A percentile compares a stretch with the other conserved stretches of the same genome.
Conservation (phyloP, 2,888 invertebrate species). For the Temnothorax unifasciatus region DNA sequence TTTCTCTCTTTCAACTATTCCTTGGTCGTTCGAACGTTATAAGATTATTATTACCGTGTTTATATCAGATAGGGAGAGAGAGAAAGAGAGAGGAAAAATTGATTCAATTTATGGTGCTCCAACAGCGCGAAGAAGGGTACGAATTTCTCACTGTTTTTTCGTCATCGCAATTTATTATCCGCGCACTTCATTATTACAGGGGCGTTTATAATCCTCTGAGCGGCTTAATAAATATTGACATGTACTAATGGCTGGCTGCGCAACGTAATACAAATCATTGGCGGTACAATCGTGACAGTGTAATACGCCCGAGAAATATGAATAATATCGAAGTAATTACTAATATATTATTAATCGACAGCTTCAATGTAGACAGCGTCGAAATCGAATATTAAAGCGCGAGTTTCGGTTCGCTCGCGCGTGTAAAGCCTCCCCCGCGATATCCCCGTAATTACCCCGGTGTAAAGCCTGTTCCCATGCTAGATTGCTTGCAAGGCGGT, state of each 20-base stretch:
- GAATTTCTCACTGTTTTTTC: slow-evolving; percentile 14
- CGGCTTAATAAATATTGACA: slow-evolving; percentile 73
- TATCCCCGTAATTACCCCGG: background rate
- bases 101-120: slow-evolving; percentile 9
- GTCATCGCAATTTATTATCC: slow-evolving; percentile 27
- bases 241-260: slow-evolving; percentile 66
- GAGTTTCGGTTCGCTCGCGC: slow-evolving; percentile 56
- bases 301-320: slow-evolving; percentile 69
- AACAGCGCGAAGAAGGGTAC: background rate
- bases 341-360: slow-evolving; percentile 71
- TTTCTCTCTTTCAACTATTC: slow-evolving; percentile 16
- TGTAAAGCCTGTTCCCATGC: slow-evolving; percentile 35
- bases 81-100: background rate
- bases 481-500: slow-evolving; percentile 44
- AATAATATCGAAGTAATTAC: slow-evolving; percentile 70
- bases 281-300: slow-evolving; percentile 64
- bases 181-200: slow-evolving; percentile 43
- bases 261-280: slow-evolving; percentile 67
- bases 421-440: slow-evolving; percentile 37
- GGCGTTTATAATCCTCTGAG: slow-evolving; percentile 52
- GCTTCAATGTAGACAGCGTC: slow-evolving; percentile 47
- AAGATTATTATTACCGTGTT: slow-evolving; percentile 8
- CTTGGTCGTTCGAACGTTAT: background rate
- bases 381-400: slow-evolving; percentile 61
- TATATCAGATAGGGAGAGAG: background rate